Evolutionary conservation across 2,113 vertebrate species (phyloP), one percentile per base, ranked within the genome.

Genomic region (Propithecus coquereli): DNA sequence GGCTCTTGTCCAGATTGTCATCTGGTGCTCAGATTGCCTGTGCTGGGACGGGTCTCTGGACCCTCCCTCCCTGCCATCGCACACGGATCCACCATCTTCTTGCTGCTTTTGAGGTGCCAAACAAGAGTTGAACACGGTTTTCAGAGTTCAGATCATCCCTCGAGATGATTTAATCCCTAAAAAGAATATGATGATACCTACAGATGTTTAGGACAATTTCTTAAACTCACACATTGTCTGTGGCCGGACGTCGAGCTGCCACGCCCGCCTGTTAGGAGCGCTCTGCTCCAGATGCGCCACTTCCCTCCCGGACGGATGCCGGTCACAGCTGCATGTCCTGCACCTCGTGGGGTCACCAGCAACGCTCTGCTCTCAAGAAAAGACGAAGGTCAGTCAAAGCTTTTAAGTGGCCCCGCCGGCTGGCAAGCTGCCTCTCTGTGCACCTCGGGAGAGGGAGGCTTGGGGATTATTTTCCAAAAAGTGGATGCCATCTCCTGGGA

Each of bases 401-500:
- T 89, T 96, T 43, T 43, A 43, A 43, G 3, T 77, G 93, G 25
- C 27, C 34, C 37, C 27, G 11, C 4, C 9, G 40, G 32, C 11
- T 5, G 8, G 76, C 59, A 3, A 14, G 32, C 43, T 6, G 3
- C 27, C 25, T 6, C 7, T 57, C 34, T 2, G 6, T 8, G 87
- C 1, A 20, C 54, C 32, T 37, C 0, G 9, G n/a, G 59, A 45
- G 45, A 30, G 34, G 25, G 25, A 66, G 66, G 25, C 34, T 61
- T 85, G 32, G 63, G 47, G 73, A 92, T 23, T 34, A 16, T 92
- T 96, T 94, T 95, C 97, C 98, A 97, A 97, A 97, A 96, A 95
- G 92, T 92, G 94, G 95, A 47, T 61, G 96, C 97, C 97, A 96
- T 93, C 97, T 98, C 96, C 98, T 90, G 97, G 98, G 94, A 95